Conservation (phyloP, 1,140 invertebrate species). For the Elymnias hypermnestra region DNA sequence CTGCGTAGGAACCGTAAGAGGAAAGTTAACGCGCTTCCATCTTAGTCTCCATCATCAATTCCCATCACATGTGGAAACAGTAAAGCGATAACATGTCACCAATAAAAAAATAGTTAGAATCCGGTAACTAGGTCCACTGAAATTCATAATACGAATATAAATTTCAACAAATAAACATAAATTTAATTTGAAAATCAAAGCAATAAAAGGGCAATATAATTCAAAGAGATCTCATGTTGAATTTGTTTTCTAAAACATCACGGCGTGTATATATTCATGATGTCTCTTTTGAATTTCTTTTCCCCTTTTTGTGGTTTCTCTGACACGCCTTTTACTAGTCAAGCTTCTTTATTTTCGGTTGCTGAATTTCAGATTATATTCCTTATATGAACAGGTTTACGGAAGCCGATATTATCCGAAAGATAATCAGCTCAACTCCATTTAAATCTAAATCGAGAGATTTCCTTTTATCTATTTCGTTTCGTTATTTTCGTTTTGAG, state of each 20-base stretch:
- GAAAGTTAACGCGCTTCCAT: no score
- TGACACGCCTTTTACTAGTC: constrained; percentile 47
- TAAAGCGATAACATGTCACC: background rate
- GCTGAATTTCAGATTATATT: constrained; percentile 28
- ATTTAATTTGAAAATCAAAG: background rate
- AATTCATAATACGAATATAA: no score
- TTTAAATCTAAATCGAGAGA: constrained; percentile 13
- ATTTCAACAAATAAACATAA: background rate
- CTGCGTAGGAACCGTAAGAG: no score
- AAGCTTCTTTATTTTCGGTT: constrained; percentile 32
- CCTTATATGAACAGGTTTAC: constrained; percentile 14
- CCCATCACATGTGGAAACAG: no score
- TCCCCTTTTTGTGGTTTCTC: constrained; percentile 21
- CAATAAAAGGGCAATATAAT: constrained; percentile 5
- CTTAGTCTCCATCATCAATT: no score
- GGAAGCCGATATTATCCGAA: constrained; percentile 1
- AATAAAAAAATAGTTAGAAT: no score
- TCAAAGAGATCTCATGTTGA: constrained; percentile 10
- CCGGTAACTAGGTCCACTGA: no score
- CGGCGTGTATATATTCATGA: constrained; percentile 29
- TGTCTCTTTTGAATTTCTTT: constrained; percentile 33
- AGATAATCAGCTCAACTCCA: constrained; percentile 8
- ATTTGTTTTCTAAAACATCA: constrained; percentile 14
- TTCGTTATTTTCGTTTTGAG: background rate
- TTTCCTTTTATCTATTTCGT: constrained; percentile 4